Evolutionary conservation across 2,797 vertebrate genomes (phyloP).

Genomic region (Atherinosoma microstoma): DNA sequence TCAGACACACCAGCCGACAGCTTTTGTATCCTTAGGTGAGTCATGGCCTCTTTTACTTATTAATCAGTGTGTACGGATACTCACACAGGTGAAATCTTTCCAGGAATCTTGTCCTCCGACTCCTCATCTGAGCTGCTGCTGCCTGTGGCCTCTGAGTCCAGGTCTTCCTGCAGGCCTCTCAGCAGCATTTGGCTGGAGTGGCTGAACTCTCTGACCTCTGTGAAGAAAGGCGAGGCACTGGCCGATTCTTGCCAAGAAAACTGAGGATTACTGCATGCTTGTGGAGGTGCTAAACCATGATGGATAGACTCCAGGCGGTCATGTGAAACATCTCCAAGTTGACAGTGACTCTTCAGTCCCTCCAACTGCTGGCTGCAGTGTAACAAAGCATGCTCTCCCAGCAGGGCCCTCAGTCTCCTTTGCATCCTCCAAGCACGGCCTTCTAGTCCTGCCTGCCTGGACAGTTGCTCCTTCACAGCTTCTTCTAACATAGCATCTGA

Average conservation of each 20-base stretch:
- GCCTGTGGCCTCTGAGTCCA: constrained; percentile 94
- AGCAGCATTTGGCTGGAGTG: constrained; percentile 81
- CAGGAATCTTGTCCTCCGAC: constrained; percentile 66
- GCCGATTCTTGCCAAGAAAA: constrained; percentile 46
- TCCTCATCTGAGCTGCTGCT: constrained; percentile 96
- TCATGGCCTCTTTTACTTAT: too few species aligned
- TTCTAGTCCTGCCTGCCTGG: constrained; percentile 85
- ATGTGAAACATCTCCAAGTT: constrained; percentile 49
- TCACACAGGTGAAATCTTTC: constrained; percentile 83
- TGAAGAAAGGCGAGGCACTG: constrained; percentile 51
- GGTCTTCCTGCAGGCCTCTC: constrained; percentile 82
- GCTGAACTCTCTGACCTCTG: constrained; percentile 84
- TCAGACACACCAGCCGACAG: too few species aligned
- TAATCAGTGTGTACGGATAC: constrained; percentile 63
- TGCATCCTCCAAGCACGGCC: constrained; percentile 82
- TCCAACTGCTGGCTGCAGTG: constrained; percentile 89
- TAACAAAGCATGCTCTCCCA: constrained; percentile 86
- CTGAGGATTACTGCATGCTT: constrained; percentile 38
- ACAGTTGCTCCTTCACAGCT: constrained; percentile 81
- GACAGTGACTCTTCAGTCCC: constrained; percentile 79
- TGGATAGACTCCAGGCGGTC: constrained; percentile 22
- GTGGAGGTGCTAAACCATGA: constrained; percentile 43
- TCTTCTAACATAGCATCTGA: constrained; percentile 64
- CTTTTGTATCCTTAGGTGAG: too few species aligned
- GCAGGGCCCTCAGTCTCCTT: constrained; percentile 86